phyloP scores from a whole-genome alignment of 1,140 invertebrate genomes.

The Metopolophium dirhodum region DNA sequence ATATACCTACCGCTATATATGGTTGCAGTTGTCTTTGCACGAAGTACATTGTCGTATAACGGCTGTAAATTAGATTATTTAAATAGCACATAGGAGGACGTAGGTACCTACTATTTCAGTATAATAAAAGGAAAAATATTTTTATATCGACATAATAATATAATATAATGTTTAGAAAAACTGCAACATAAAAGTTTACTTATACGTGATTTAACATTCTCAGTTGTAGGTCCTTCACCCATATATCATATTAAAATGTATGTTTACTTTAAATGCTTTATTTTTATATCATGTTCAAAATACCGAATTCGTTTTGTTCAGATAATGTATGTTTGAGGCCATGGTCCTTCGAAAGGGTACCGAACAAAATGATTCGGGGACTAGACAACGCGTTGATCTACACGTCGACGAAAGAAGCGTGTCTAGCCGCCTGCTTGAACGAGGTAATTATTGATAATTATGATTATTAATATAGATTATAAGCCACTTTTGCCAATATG shows the following conservation, averaged over 20 bases:
- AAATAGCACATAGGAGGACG: background rate
- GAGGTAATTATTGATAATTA: constrained; percentile 70
- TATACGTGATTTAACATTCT: background rate
- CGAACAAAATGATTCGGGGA: constrained; percentile 88
- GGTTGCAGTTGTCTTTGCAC: constrained; percentile 4
- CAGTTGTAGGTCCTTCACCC: background rate
- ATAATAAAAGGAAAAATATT: background rate
- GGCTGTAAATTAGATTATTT: constrained; percentile 6
- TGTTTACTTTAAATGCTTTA: background rate
- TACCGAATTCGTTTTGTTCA: constrained; percentile 62
- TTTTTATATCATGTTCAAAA: background rate
- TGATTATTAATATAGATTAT: background rate
- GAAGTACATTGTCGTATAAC: background rate
- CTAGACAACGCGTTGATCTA: constrained; percentile 91
- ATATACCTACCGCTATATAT: background rate
- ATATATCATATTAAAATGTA: background rate
- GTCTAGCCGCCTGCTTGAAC: constrained; percentile 88
- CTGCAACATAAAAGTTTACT: background rate
- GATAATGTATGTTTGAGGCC: constrained; percentile 89
- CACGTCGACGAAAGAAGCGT: constrained; percentile 91
- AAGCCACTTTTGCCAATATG: background rate
- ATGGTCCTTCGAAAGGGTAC: constrained; percentile 91
- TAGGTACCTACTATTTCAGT: background rate
- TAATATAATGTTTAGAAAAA: background rate
- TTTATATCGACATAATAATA: background rate